Percentiles rank a stretch among this genome's conserved stretches.
These are phyloP conservation scores for Holcopasites calliopsidis DNA, from an alignment of 1,140 invertebrate species.

Conservation along the genomic window DNA sequence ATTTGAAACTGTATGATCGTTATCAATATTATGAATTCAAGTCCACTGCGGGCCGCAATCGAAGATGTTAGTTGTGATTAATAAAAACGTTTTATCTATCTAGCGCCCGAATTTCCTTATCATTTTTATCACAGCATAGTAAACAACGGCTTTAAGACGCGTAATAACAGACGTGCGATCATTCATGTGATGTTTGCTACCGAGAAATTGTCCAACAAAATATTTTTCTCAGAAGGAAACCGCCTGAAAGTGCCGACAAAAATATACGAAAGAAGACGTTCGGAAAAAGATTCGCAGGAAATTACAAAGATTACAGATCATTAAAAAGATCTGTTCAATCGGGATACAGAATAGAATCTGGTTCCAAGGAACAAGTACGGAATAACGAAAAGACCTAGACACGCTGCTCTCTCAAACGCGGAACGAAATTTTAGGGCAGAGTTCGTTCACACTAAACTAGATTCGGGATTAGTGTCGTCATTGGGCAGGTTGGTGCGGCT, in stretches of 20 bases:
- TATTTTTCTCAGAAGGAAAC: no score
- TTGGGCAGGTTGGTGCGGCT: constrained; percentile 20
- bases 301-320: no score
- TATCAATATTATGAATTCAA: neutral
- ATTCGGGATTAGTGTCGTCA: constrained; percentile 50
- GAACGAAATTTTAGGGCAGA: constrained; percentile 41
- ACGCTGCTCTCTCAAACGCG: neutral
- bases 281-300: no score
- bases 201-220: no score
- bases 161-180: no score
- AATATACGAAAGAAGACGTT: no score
- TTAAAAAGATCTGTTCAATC: no score
- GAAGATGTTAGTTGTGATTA: neutral
- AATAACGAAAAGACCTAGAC: neutral
- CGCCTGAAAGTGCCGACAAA: no score
- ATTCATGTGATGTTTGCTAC: no score
- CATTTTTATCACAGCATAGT: neutral
- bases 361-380: neutral
- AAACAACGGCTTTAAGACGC: neutral
- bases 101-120: neutral
- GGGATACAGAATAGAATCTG: no score
- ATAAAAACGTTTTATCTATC: neutral
- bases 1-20: no score
- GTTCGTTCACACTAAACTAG: constrained; percentile 59
- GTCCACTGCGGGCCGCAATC: neutral